Conservation (phyloP, 1,140 invertebrate genomes). For the Onthophagus taurus region DNA sequence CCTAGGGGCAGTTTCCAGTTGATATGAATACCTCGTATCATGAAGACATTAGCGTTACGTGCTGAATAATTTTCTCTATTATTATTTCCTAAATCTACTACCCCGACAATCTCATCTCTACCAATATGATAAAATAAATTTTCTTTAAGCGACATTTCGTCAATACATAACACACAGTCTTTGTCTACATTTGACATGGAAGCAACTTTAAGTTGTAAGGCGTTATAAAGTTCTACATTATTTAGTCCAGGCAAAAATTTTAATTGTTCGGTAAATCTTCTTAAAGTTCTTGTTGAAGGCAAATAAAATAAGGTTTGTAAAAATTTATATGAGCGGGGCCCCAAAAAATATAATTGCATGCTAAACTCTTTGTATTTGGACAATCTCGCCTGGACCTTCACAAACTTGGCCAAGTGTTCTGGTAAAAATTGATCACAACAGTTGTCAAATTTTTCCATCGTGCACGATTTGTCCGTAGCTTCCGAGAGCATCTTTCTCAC, state of each 20-base stretch:
- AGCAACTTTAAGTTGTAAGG: neutral
- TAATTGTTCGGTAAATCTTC: neutral
- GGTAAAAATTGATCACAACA: too few species aligned
- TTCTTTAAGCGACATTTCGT: slow-evolving; percentile 7
- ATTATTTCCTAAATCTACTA: too few species aligned
- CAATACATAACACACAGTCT: slow-evolving; percentile 9
- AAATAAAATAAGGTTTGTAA: slow-evolving; percentile 7
- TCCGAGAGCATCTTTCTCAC: too few species aligned
- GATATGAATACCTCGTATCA: too few species aligned
- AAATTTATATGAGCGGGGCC: slow-evolving; percentile 5
- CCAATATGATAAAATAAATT: slow-evolving; percentile 6
- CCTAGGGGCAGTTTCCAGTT: too few species aligned
- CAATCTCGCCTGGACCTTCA: too few species aligned
- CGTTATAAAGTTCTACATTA: slow-evolving; percentile 6
- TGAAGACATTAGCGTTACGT: too few species aligned
- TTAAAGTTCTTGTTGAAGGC: slow-evolving; percentile 2
- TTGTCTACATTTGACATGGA: neutral
- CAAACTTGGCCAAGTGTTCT: too few species aligned
- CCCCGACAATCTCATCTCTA: slow-evolving; percentile 9
- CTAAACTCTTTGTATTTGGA: slow-evolving; percentile 14
- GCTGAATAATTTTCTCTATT: too few species aligned
- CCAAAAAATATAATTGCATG: slow-evolving; percentile 6
- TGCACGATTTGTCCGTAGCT: too few species aligned
- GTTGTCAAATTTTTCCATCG: too few species aligned
- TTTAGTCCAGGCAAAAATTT: neutral